phyloP scores from a whole-genome alignment of 2,888 invertebrate species.

The Tipula helvola region DNA sequence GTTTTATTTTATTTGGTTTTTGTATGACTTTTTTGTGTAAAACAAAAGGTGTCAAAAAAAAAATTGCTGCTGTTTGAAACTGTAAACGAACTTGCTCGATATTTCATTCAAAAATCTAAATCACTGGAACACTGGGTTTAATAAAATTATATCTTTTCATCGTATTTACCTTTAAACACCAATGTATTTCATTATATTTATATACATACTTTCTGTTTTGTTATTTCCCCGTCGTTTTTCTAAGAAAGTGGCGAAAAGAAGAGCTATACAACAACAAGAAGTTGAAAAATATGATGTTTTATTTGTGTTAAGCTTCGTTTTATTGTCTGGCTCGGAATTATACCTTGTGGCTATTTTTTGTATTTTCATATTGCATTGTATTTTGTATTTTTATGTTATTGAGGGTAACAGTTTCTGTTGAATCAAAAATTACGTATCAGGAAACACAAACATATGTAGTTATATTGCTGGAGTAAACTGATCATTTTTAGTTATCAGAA shows the following conservation, averaged over 20 bases:
- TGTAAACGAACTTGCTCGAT: too few species aligned
- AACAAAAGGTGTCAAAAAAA: too few species aligned
- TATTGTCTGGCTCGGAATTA: neutral
- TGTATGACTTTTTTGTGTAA: too few species aligned
- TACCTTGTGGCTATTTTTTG: neutral
- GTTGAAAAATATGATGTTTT: neutral
- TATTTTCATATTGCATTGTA: neutral
- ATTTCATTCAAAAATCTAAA: too few species aligned
- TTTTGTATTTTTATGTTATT: neutral
- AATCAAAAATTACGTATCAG: neutral
- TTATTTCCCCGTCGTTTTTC: neutral
- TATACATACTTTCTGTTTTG: neutral
- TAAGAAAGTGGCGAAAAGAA: neutral
- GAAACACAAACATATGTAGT: too few species aligned
- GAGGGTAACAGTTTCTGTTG: neutral
- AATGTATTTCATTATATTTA: neutral
- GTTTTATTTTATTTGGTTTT: too few species aligned
- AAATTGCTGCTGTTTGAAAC: too few species aligned
- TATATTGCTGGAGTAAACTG: too few species aligned
- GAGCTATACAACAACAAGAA: neutral
- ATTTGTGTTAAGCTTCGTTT: neutral
- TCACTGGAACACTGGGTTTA: neutral
- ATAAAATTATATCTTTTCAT: neutral
- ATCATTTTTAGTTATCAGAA: too few species aligned
- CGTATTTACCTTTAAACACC: neutral